Percentiles rank a stretch among this genome's conserved stretches.
Evolutionary conservation across 2,797 vertebrate species (phyloP).

Genomic region (Apodemus agrarius): DNA sequence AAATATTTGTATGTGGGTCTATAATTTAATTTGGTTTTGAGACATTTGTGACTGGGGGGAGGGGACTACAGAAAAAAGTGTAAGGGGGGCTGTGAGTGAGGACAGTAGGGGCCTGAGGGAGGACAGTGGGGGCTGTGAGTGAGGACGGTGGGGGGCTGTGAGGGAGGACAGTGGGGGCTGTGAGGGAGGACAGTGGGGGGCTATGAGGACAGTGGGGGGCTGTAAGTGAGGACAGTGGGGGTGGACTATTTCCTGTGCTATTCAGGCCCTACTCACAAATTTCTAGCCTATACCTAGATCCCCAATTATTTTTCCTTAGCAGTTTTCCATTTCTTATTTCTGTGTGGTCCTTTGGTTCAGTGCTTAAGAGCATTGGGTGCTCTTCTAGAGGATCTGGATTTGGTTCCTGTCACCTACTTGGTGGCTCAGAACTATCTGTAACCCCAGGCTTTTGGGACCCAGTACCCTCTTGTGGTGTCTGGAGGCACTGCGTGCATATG

Average conservation of each 20-base stretch:
- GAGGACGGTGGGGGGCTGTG: neutral
- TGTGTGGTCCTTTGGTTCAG: neutral
- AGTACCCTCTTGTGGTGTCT: neutral
- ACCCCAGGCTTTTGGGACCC: neutral
- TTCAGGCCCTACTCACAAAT: neutral
- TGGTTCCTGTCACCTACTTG: neutral
- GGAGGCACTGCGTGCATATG: neutral
- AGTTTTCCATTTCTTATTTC: neutral
- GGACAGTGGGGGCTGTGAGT: no score
- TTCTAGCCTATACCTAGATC: neutral
- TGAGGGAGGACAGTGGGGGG: no score
- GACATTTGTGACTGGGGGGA: neutral
- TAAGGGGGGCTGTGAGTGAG: neutral
- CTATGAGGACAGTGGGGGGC: neutral
- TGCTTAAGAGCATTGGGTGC: neutral
- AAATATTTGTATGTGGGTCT: neutral
- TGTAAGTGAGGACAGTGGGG: neutral
- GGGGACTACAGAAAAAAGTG: neutral
- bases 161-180: neutral
- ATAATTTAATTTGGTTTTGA: neutral
- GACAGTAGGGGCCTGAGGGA: no score
- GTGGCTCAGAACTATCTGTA: neutral
- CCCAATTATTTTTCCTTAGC: neutral
- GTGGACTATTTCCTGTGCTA: neutral
- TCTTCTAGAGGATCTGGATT: neutral